These are phyloP conservation scores for Leptoclinus maculatus DNA, from an alignment of 2,797 vertebrate species.

Conservation along the genomic window DNA sequence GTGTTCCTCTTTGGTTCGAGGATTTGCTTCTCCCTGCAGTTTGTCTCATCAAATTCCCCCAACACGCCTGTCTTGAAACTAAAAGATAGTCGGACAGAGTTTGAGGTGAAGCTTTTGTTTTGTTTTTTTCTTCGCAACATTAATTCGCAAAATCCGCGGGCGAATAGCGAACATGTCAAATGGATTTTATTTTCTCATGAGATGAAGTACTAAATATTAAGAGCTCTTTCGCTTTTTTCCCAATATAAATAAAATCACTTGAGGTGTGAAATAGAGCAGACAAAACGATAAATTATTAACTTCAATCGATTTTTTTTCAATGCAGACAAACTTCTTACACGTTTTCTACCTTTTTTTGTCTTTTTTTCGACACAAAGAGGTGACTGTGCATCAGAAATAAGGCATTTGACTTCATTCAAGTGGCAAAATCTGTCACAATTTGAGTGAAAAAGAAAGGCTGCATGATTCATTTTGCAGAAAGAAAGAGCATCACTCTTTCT, in stretches of 20 bases:
- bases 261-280: background rate
- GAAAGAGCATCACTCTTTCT: background rate
- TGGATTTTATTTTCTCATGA: background rate
- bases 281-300: background rate
- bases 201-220: background rate
- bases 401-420: background rate
- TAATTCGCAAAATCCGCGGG: background rate
- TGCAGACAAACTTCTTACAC: background rate
- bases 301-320: background rate
- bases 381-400: background rate
- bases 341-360: background rate
- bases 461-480: background rate
- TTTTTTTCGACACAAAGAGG: background rate
- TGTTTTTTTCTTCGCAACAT: background rate
- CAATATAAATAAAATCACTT: background rate
- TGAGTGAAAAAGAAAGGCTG: background rate
- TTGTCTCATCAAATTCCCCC: slow-evolving; percentile 6
- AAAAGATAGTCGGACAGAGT: background rate
- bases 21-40: slow-evolving; percentile 44
- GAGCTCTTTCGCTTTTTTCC: background rate
- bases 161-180: background rate
- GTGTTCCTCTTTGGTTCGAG: slow-evolving; percentile 33
- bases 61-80: slow-evolving; percentile 8
- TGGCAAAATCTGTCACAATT: background rate
- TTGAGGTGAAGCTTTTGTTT: background rate